Evolutionary conservation across 2,797 vertebrate species (phyloP).

Genomic region (Bryconaethiops microstoma): DNA sequence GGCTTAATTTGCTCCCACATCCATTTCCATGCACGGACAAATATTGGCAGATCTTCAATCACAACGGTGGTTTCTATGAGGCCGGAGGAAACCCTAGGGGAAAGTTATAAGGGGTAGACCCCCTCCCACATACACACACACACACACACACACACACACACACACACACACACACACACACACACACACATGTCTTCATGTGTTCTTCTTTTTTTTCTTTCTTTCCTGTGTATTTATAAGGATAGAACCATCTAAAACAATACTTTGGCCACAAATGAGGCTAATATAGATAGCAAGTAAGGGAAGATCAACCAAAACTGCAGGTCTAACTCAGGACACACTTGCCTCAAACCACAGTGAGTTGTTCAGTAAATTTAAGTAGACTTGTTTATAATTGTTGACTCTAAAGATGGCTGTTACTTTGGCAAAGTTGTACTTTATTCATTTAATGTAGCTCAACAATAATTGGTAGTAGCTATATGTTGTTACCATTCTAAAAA

Average conservation of each 20-base stretch:
- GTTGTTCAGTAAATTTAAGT: too few species aligned
- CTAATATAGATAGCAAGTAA: neutral
- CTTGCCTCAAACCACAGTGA: neutral
- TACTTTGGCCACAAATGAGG: neutral
- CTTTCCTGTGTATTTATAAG: slow-evolving; percentile 3
- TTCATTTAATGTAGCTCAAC: too few species aligned
- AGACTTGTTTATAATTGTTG: too few species aligned
- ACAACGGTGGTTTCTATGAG: slow-evolving; percentile 10
- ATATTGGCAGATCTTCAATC: slow-evolving; percentile 44
- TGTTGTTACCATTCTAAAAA: too few species aligned
- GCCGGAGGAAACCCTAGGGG: neutral
- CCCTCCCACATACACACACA: neutral
- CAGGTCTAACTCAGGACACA: neutral
- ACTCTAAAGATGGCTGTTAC: too few species aligned
- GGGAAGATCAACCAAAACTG: neutral
- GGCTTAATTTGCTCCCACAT: slow-evolving; percentile 55
- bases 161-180: neutral
- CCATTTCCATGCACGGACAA: slow-evolving; percentile 41
- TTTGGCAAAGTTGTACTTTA: too few species aligned
- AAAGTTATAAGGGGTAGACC: neutral
- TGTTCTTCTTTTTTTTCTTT: slow-evolving; percentile 25
- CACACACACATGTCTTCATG: neutral
- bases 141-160: too few species aligned
- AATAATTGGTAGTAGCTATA: too few species aligned
- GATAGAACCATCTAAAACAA: neutral